Base-by-base conservation (phyloP, 1,140 invertebrate genomes). In the Glossosoma conforme region DNA sequence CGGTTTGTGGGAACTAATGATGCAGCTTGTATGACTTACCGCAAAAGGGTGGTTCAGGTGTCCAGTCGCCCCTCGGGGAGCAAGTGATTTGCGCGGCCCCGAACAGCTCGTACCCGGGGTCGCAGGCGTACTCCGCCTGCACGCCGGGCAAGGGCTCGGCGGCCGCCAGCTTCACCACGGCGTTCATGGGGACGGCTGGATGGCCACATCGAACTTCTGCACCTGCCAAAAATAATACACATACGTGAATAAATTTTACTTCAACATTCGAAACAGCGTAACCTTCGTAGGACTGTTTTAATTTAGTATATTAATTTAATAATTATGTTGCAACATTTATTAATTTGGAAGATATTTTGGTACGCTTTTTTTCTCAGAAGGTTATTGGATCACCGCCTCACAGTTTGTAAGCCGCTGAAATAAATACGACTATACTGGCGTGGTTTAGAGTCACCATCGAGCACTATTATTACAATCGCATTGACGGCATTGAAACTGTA, bases 121-220 rank as follows among this genome's bases (percentile, higher is more conserved):
- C 90, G 63, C 91, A 93, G 43, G 81, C 77, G 64, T 91, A 92
- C 15, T 78, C 83, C 9, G 87, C 89, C 20, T 78, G 76, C 1
- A 82, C 81, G 15, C 83, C 85, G 54, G 75, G 60, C 66, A 62
- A 61, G 17, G 65, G 60, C 2, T 59, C 62, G 22, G 67, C 65
- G 20, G 58, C 62, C 5, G 71, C 65, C 2, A 82, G 52, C 2
- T 74, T 69, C 22, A 91, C 82, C 61, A 80, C 79, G 33, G 88
- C 82, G 70, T 92, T 92, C 36, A 87, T 71, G 19, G 89, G 89
- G 54, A 92, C 85, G 18, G 89, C 84, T 46, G 90, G 90, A 65
- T 85, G 85, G 18, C 86, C 86, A 65, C 87, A 91, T n/a, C 18
- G 24, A 6, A n/a, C 24, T 28, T 28, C 24, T 28, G 24, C 24